Evolutionary conservation across 2,113 vertebrate genomes (phyloP), one percentile per base, ranked within the genome.

Genomic region (Tachycineta bicolor): DNA sequence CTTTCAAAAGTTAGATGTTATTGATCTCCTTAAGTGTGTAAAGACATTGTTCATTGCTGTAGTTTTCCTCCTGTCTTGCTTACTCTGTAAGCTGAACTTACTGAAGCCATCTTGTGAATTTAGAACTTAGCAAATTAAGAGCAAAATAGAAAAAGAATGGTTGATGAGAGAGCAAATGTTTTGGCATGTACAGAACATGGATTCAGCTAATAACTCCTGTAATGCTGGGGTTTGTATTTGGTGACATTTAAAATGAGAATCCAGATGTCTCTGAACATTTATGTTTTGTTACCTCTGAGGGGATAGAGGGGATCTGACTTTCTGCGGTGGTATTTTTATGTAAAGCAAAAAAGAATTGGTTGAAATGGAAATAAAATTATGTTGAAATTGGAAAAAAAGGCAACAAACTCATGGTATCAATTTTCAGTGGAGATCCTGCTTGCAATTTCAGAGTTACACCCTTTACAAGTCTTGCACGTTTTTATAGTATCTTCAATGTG

Each of bases 161-260:
- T 80, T 87, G 81, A 65, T 81, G 82, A 76, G 52, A 75, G 91
- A 92, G 92, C 89, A 94, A 87, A 91, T 63, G n/a, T 28, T 69
- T 87, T 90, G 84, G 84, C 81, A 58, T 37, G 41, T 79, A 64
- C 53, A 83, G 65, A 77, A 53, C 75, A 91, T 73, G 80, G 93
- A 44, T 92, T 71, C 78, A 91, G 71, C 95, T 93, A 95, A 86
- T 90, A 95, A 96, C 70, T 89, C 74, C 50, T 63, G 68, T 77
- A 91, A 75, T 77, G 64, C 91, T 95, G 86, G 91, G 29, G n/a
- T 96, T 94, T 69, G 89, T 91, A 76, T 80, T 34, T n/a, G n/a
- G 44, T 98, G 97, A 93, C 91, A 94, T 97, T 98, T 97, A 87
- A 97, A 97, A 93, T 96, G 96, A 97, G 5, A 44, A 94, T 87